Base-by-base conservation (phyloP, 1,140 invertebrate genomes). In the Araneus ventricosus region DNA sequence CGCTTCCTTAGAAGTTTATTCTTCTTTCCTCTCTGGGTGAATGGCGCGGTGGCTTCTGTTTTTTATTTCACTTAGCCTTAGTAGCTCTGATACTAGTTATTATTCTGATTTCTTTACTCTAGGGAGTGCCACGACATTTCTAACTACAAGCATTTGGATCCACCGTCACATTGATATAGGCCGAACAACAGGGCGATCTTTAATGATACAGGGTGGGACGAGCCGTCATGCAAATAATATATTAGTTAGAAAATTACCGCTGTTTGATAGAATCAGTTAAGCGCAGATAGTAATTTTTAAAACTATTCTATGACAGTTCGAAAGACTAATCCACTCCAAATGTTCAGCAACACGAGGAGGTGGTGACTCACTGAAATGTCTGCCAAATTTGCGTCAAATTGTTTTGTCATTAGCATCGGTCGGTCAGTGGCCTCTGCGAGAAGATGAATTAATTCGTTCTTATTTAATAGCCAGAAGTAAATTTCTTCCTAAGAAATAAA, bases 161-260 rank as follows among this genome's bases (percentile, higher is more conserved):
- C 17, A 63, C 89, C 89, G 89, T 52, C 57, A 37, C 79, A 80
- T 90, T 90, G 88, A 90, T 14, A 34, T 80, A 39, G n/a, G 88
- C 87, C 87, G 87, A 88, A 63, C 24, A 45, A 57, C n/a, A 24
- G 80, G 41, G 75, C 24, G 87, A 59, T 59, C 24, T 75, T 75
- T 91, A 84, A 91, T 91, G 75, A 91, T 61, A 91, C 37, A 63
- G 89, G 88, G 89, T 84, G 70, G 87, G 79, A 80, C 75, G 70
- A 30, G 45, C 27, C 63, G 87, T 27, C 37, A 52, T 1, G 39
- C 30, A 80, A 90, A 59, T 90, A 80, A 57, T 59, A 59, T 41
- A 45, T 59, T 80, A 90, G 86, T 88, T 67, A 88, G 70, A 27
- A 70, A 88, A 88, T 45, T 88, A 70, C 52, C n/a, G 37, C n/a